Conservation (phyloP, 92 coral and sea anemone genomes). For the Metridium senile region DNA sequence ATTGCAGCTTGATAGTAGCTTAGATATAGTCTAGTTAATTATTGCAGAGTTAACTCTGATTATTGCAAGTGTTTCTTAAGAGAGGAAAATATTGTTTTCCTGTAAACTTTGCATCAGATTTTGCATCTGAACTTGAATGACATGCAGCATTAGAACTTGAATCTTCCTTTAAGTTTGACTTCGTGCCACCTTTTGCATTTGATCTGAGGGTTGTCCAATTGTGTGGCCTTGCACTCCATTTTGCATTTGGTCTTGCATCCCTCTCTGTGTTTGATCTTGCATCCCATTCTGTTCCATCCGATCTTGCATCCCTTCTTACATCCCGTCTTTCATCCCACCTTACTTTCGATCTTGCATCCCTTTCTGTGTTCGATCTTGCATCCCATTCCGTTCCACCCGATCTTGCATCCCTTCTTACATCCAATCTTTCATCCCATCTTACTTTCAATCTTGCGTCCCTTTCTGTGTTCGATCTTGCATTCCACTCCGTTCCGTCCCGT, state of each 20-base stretch:
- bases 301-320: neutral
- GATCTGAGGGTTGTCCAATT: neutral
- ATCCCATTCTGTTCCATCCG: neutral
- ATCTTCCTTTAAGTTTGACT: no score
- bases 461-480: no score
- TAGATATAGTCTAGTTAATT: no score
- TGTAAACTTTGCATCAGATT: neutral
- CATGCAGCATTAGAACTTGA: neutral
- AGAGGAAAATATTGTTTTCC: neutral
- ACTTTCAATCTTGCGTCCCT: no score
- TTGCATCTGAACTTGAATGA: neutral
- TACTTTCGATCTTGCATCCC: neutral
- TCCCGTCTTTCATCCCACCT: neutral
- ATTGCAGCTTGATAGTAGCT: no score
- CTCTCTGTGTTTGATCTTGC: neutral
- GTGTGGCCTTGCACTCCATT: neutral
- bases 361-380: neutral
- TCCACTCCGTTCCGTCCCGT: no score
- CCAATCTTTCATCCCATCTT: no score
- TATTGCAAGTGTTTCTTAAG: conserved; percentile 12
- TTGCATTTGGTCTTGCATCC: neutral
- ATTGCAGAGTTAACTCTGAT: no score
- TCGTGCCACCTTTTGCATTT: neutral
- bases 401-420: neutral
- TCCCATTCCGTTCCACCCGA: neutral